Evolutionary conservation across 2,888 invertebrate genomes (phyloP), one percentile per base, ranked within the genome.

Genomic region (Tricholauxania praeusta): DNA sequence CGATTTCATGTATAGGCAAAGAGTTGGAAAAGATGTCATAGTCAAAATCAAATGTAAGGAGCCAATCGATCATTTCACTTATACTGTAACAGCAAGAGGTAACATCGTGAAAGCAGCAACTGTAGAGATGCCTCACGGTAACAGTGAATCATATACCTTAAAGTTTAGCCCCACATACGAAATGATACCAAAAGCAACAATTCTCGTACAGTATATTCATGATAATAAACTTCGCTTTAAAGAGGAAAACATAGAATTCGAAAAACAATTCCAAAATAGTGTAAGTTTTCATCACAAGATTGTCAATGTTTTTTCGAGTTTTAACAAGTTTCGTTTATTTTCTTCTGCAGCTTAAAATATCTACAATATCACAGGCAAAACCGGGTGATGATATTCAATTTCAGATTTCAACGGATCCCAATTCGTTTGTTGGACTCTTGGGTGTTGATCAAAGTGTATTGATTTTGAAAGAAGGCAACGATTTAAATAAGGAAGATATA

Each of bases 361-460:
- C 91, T 77, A 88, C 93, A 0, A 90, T 90, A 6, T 87, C 89
- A 5, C 91, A 92, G 85, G 92, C 92, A 0, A 91, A 92, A 71
- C 97, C 97, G 0, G 94, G 94, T 69, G 91, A 92, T 32, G 90
- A 92, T 73, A 91, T 97, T 1, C 93, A 94, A 78, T 88, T 98
- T 12, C 90, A 91, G 5, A 92, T 98, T 15, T 89, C 90, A 32
- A 93, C 97, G 0, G 94, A 94, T 83, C 93, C 96, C 0, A 93
- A 96, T 80, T 96, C 98, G 0, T 93, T 93, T 80, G 93, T 97
- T 17, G 96, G 96, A 5, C 87, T 98, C 12, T 88, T 98, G 77
- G 98, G 96, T 0, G 93, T 96, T 12, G 98, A 98, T 87, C 93
- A 96, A 85, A 93, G 93, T 83, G 94, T 94, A 5, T 85, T 93